Base-by-base conservation (phyloP, 2,888 invertebrate species). In the Leuctra nigra region DNA sequence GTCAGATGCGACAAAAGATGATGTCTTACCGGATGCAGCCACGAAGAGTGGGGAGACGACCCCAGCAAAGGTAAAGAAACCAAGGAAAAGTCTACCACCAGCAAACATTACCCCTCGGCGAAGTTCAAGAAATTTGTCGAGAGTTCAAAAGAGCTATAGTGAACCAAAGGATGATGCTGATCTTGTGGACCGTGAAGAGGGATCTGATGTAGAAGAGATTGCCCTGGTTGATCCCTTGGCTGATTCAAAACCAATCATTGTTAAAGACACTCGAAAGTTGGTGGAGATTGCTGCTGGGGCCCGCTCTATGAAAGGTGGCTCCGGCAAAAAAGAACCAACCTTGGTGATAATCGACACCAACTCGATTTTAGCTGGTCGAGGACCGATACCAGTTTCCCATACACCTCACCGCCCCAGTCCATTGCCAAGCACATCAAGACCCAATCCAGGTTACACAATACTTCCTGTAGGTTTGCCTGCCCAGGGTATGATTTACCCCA, bases 271-370 rank as follows among this genome's bases (percentile, higher is more conserved):
- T 1, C 87, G 85, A 68, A 75, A 80, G 55, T 72, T 85, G 61
- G 82, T 83, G 1, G 84, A 85, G 68, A 83, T 86, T 64, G 83
- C 86, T 9, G 77, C 81, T 13, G 83, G 82, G 65, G 77, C 78
- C 38, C 75, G 75, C 63, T 67, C 66, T 54, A 67, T 70, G 4
- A 73, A 73, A 46, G 71, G 75, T 50, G 77, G 77, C 58, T 20
- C 44, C 50, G n/a, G n/a, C n/a, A 81, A 85, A 68, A 83, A 88
- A 66, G 82, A 89, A 69, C 84, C 86, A 0, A 86, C 86, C 6
- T 74, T 88, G 62, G 87, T 88, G 29, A 86, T 89, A 52, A 86
- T 89, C 62, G 88, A 89, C 67, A 86, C 87, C 11, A 86, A 87
- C 72, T 81, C 88, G 14, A 81, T 82, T 66, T 70, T 83, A 56